Percentiles rank a stretch among this genome's conserved stretches.
phyloP scores from a whole-genome alignment of 2,888 invertebrate genomes.

The Coecobrya sp. region DNA sequence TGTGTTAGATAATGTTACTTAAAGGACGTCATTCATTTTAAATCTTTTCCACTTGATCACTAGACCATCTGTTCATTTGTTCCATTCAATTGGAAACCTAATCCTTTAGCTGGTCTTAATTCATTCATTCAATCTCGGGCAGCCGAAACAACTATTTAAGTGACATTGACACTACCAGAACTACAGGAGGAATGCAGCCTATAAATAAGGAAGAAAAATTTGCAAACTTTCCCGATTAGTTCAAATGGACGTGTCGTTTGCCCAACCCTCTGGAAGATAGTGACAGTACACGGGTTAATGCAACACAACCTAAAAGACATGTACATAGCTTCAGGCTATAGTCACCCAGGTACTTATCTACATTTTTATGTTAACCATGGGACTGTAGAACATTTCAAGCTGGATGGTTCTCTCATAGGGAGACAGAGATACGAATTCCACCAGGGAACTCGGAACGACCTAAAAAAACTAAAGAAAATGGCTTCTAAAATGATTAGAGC shows the following conservation, averaged over 20 bases:
- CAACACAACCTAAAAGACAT: too few species aligned
- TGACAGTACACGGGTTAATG: background rate
- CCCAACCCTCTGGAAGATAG: background rate
- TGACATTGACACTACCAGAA: background rate
- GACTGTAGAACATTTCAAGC: too few species aligned
- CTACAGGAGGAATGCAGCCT: background rate
- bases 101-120: conserved; percentile 5
- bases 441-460: too few species aligned
- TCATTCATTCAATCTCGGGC: background rate
- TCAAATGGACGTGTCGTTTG: background rate
- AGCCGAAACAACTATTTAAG: background rate
- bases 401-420: too few species aligned
- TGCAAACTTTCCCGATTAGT: background rate
- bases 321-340: too few species aligned
- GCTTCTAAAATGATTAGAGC: background rate
- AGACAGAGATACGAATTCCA: too few species aligned
- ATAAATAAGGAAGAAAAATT: background rate
- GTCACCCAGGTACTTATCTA: too few species aligned
- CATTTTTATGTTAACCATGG: too few species aligned
- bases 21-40: background rate
- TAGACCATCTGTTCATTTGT: conserved; percentile 13
- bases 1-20: conserved; percentile 1
- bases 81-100: conserved; percentile 37
- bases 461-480: background rate
- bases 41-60: conserved; percentile 2